phyloP scores from a whole-genome alignment of 2,113 vertebrate genomes.

The Epinephelus moara region DNA sequence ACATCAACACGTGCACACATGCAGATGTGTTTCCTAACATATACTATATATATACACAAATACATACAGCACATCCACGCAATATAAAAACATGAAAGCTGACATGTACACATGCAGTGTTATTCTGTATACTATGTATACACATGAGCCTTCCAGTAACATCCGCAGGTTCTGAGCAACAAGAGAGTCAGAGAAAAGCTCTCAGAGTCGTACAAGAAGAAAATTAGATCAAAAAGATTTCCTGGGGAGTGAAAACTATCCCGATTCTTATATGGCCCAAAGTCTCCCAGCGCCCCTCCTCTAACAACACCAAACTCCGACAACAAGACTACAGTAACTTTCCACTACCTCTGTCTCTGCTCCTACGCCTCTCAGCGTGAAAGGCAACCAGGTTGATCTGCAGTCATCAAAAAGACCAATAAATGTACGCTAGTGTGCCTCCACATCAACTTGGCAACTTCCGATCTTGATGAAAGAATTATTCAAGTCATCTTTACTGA shows the following conservation, averaged over 20 bases:
- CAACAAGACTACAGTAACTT: slow-evolving; percentile 21
- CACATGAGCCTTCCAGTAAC: not conserved
- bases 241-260: slow-evolving; percentile 26
- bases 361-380: not conserved
- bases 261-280: slow-evolving; percentile 20
- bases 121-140: not conserved
- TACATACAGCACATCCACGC: not conserved
- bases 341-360: not conserved
- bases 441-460: not conserved
- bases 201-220: not conserved
- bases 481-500: too few species aligned
- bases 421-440: not conserved
- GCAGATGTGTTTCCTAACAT: not conserved
- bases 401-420: not conserved
- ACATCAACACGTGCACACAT: not conserved
- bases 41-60: not conserved
- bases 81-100: not conserved
- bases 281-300: slow-evolving; percentile 8
- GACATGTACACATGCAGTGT: not conserved
- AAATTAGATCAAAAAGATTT: slow-evolving; percentile 40
- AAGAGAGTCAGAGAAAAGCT: slow-evolving; percentile 5
- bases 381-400: not conserved
- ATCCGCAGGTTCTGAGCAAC: not conserved
- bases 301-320: not conserved
- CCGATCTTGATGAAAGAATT: too few species aligned